Evolutionary conservation across 2,888 invertebrate genomes (phyloP).

Genomic region (Andrena chrysosceles): DNA sequence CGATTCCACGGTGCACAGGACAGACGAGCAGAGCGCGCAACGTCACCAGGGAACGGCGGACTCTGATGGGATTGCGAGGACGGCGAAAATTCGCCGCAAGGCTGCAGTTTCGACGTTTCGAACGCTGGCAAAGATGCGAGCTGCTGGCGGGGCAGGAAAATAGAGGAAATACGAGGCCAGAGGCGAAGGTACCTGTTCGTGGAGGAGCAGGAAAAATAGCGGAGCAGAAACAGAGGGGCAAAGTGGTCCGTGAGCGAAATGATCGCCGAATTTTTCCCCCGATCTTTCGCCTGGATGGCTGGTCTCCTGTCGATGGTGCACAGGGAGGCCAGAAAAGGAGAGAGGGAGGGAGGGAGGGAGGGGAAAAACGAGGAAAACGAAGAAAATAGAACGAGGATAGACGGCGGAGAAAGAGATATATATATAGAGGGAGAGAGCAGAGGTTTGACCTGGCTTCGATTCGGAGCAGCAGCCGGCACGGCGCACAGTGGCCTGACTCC

Average conservation of each 20-base stretch:
- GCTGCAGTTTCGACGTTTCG: not conserved
- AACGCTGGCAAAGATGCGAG: slow-evolving; percentile 7
- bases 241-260: slow-evolving; percentile 51
- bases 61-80: slow-evolving; percentile 35
- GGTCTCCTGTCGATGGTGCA: slow-evolving; percentile 15
- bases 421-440: slow-evolving; percentile 10
- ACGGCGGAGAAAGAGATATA: not conserved
- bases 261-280: slow-evolving; percentile 63
- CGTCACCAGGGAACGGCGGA: slow-evolving; percentile 5
- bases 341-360: not conserved
- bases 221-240: slow-evolving; percentile 17
- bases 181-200: slow-evolving; percentile 37
- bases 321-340: slow-evolving; percentile 5
- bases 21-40: not conserved
- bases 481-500: slow-evolving; percentile 59
- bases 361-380: not conserved
- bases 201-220: slow-evolving; percentile 40
- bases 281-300: slow-evolving; percentile 25
- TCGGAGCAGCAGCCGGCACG: slow-evolving; percentile 56
- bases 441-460: slow-evolving; percentile 66
- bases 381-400: not conserved
- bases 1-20: slow-evolving; percentile 4
- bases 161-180: slow-evolving; percentile 33
- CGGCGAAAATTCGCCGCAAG: slow-evolving; percentile 1
- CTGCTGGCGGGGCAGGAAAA: not conserved